Evolutionary conservation across 2,113 vertebrate genomes (phyloP).

Genomic region (Oryzias celebensis): DNA sequence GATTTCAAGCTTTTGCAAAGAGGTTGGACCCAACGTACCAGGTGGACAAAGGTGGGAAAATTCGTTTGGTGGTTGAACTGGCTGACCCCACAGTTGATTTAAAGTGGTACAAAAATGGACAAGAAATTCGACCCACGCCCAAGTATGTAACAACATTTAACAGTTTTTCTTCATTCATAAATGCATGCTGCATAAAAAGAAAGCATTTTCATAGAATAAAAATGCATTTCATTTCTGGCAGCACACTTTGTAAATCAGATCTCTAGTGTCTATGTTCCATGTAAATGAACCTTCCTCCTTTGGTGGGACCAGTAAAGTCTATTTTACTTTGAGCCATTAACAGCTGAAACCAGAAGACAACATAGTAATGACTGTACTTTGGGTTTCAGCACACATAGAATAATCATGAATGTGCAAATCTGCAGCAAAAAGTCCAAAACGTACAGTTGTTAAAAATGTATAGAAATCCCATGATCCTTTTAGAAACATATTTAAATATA

Average conservation of each 20-base stretch:
- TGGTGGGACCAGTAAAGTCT: neutral
- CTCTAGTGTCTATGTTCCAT: too few relatives aligned
- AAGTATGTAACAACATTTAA: slow-evolving; percentile 82
- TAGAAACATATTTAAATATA: too few relatives aligned
- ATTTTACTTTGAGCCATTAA: slow-evolving; percentile 61
- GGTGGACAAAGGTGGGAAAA: slow-evolving; percentile 92
- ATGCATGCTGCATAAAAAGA: slow-evolving; percentile 48
- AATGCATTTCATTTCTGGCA: slow-evolving; percentile 62
- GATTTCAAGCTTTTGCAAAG: slow-evolving; percentile 88
- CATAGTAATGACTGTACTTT: neutral
- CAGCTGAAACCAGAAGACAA: slow-evolving; percentile 24
- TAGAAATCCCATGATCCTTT: too few relatives aligned
- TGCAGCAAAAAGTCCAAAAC: too few relatives aligned
- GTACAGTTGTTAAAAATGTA: too few relatives aligned
- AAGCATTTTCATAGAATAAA: slow-evolving; percentile 35
- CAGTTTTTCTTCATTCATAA: neutral
- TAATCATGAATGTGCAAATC: too few relatives aligned
- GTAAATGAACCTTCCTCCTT: neutral
- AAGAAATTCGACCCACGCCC: slow-evolving; percentile 92
- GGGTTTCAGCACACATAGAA: too few relatives aligned
- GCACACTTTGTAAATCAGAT: neutral
- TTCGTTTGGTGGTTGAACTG: slow-evolving; percentile 91
- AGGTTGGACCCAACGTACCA: slow-evolving; percentile 95
- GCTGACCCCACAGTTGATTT: slow-evolving; percentile 96
- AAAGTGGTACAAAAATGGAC: slow-evolving; percentile 99